These are phyloP conservation scores for Halcyon leucocephala DNA, from an alignment of 2,797 vertebrate species.

Conservation along the genomic window DNA sequence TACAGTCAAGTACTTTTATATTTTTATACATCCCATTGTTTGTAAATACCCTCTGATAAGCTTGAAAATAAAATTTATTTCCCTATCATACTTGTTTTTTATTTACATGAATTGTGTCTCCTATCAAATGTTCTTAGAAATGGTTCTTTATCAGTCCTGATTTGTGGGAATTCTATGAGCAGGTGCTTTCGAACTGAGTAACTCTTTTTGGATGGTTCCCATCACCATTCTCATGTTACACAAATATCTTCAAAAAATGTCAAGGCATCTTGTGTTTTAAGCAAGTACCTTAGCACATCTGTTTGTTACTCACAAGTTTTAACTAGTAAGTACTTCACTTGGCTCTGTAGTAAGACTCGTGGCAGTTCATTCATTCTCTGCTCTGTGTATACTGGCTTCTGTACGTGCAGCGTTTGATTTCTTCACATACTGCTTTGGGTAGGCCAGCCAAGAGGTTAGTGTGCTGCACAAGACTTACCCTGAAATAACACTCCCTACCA, in stretches of 20 bases:
- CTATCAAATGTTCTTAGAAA: background rate
- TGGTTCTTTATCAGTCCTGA: background rate
- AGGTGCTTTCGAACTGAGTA: background rate
- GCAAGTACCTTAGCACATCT: background rate
- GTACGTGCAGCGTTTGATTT: background rate
- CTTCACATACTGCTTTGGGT: background rate
- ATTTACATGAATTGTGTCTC: background rate
- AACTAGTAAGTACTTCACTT: background rate
- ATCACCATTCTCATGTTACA: background rate
- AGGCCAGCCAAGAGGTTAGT: background rate
- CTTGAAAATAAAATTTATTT: conserved; percentile 85
- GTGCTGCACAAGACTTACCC: background rate
- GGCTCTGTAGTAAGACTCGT: rapidly evolving
- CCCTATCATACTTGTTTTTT: conserved; percentile 71
- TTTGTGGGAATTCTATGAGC: background rate
- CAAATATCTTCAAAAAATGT: background rate
- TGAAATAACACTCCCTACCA: background rate
- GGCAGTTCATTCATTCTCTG: background rate
- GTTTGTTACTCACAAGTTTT: background rate
- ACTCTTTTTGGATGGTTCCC: background rate
- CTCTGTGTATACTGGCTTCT: background rate
- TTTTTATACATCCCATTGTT: conserved; percentile 82
- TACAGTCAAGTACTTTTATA: conserved; percentile 82
- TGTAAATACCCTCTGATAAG: conserved; percentile 82
- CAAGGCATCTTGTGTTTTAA: background rate